Percentiles rank a stretch among this genome's conserved stretches.
phyloP scores from a whole-genome alignment of 2,888 invertebrate species.

The Autographa pulchrina region DNA sequence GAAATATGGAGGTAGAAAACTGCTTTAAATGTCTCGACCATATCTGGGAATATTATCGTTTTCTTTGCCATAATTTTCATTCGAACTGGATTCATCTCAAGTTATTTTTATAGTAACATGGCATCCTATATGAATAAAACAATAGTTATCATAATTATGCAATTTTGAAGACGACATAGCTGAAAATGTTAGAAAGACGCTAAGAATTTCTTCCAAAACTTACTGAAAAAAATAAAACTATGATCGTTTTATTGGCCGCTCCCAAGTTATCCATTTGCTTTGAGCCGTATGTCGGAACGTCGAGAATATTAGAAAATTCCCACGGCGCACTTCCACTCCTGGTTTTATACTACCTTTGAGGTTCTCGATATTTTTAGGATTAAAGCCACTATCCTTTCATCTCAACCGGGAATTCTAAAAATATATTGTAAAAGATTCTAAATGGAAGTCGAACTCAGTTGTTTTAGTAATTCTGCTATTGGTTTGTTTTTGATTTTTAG shows the following conservation, averaged over 20 bases:
- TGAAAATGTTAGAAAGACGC: too few relatives aligned
- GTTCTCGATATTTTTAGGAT: constrained; percentile 29
- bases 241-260: background rate
- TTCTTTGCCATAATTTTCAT: background rate
- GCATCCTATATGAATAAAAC: too few relatives aligned
- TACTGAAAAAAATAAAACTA: background rate
- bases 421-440: constrained; percentile 17
- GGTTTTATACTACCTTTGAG: constrained; percentile 26
- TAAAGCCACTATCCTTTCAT: constrained; percentile 27
- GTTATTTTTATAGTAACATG: background rate
- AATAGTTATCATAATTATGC: too few relatives aligned
- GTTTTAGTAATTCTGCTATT: background rate
- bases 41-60: constrained; percentile 1
- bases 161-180: too few relatives aligned
- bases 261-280: background rate
- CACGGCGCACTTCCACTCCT: constrained; percentile 3
- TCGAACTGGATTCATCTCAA: background rate
- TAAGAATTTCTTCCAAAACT: background rate
- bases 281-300: background rate
- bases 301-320: constrained; percentile 15
- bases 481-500: background rate
- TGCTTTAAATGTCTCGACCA: constrained; percentile 13
- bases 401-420: constrained; percentile 14
- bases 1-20: constrained; percentile 30
- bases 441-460: constrained; percentile 8